phyloP scores from a whole-genome alignment of 2,888 invertebrate species.

The Rhagium mordax region DNA sequence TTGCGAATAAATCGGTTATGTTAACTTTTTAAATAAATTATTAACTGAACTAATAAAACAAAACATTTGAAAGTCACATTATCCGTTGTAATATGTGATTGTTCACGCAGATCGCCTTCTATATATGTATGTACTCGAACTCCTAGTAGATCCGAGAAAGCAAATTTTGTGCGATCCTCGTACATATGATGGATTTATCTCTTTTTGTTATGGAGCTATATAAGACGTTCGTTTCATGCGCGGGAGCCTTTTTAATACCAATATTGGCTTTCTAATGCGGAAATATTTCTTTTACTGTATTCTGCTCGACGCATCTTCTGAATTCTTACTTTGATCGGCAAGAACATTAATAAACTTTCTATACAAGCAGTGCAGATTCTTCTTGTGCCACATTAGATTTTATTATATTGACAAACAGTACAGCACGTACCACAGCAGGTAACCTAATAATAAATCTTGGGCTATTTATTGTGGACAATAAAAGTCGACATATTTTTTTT shows the following conservation, averaged over 20 bases:
- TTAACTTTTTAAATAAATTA: too few relatives aligned
- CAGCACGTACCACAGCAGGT: constrained; percentile 26
- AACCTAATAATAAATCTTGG: constrained; percentile 4
- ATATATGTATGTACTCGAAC: too few relatives aligned
- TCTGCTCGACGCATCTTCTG: constrained; percentile 47
- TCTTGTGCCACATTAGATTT: constrained; percentile 53
- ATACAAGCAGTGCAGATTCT: constrained; percentile 50
- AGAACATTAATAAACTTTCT: constrained; percentile 52
- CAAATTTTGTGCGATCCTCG: constrained; percentile 13
- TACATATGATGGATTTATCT: constrained; percentile 15
- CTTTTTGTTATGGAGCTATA: constrained; percentile 27
- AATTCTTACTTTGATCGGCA: constrained; percentile 52
- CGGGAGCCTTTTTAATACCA: constrained; percentile 51
- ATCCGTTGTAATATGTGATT: too few relatives aligned
- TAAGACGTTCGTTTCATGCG: constrained; percentile 34
- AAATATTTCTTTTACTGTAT: constrained; percentile 51
- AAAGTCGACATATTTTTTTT: too few relatives aligned
- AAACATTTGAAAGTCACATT: too few relatives aligned
- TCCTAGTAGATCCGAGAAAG: not conserved
- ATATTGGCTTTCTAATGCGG: constrained; percentile 54
- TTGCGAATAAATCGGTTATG: too few relatives aligned
- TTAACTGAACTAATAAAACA: too few relatives aligned
- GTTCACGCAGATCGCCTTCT: too few relatives aligned
- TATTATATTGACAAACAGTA: constrained; percentile 46
- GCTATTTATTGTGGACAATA: not conserved